Evolutionary conservation across 1,140 invertebrate genomes (phyloP).

Genomic region (Ptiloglossa arizonensis): DNA sequence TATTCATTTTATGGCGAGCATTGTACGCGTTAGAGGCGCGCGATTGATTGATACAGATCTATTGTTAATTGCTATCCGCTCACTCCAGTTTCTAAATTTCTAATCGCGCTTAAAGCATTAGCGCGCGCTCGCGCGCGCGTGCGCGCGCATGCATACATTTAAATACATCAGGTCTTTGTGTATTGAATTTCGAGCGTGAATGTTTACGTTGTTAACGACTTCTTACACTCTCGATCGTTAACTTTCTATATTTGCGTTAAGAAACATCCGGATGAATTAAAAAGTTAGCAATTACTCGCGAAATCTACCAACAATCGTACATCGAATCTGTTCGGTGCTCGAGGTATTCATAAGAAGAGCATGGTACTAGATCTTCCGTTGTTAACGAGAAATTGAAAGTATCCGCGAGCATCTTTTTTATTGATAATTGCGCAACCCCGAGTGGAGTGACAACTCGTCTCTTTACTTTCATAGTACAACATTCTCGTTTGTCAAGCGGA

Average conservation of each 20-base stretch:
- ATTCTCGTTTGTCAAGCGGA: no score
- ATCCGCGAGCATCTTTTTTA: background rate
- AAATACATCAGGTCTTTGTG: background rate
- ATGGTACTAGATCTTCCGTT: background rate
- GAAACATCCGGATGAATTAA: background rate
- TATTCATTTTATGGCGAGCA: no score
- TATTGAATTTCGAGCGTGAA: background rate
- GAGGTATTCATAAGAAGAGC: background rate
- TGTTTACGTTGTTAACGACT: background rate
- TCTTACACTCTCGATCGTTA: background rate
- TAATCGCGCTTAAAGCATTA: background rate
- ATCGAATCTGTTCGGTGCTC: background rate
- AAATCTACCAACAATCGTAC: background rate
- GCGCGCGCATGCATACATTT: no score
- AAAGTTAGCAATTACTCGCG: background rate
- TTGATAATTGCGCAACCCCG: background rate
- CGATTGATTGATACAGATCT: background rate
- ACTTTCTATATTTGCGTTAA: background rate
- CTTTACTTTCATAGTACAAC: background rate
- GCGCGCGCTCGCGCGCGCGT: no score
- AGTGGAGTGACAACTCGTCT: background rate
- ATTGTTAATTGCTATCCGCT: background rate
- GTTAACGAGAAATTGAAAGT: background rate
- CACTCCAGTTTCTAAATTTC: background rate
- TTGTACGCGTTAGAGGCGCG: no score